Evolutionary conservation across 1,140 invertebrate species (phyloP), one percentile per base, ranked within the genome.

Genomic region (Glossosoma conforme): DNA sequence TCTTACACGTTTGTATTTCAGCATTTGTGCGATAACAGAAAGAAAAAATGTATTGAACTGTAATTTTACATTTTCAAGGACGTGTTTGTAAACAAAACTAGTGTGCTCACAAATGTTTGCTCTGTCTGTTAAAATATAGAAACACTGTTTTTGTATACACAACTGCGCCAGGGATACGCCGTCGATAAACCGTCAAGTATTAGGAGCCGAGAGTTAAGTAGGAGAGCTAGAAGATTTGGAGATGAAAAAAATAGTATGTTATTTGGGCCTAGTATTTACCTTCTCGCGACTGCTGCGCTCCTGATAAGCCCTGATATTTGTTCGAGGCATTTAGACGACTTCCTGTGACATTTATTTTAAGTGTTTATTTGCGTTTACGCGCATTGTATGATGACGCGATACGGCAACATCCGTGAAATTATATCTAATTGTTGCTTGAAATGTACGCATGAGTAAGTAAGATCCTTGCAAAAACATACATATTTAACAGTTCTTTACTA

Each of bases 71-170:
- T 37, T 22, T 38, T 58, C 55, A 58, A 58, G 55, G 55, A 58
- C 55, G 51, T 58, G 55, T 58, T 58, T 49, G 55, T 53, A 58
- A 58, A 58, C 55, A 58, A 53, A 53, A 53, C 50, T 50, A 50
- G 51, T 58, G 42, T 53, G 33, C 54, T 53, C 50, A 58, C 55
- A 53, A 58, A 48, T 58, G 55, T 58, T 58, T 58, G 46, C 55
- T 36, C 42, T 53, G 55, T 58, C 55, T 53, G 55, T 58, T 58
- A 52, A 52, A 57, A 57, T 57, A 52, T 57, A 57, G 49, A 52
- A 50, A 57, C 47, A 57, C 44, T 52, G 44, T 48, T 52, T 10
- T 33, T 56, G 54, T 57, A 50, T 57, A 49, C 54, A 57, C 54
- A 57, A 57, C 54, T 57, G 54, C n/a, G n/a, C 38, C 52, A 52